Conservation (phyloP, 64 coral and sea anemone genomes). For the Trachythela sp. region DNA sequence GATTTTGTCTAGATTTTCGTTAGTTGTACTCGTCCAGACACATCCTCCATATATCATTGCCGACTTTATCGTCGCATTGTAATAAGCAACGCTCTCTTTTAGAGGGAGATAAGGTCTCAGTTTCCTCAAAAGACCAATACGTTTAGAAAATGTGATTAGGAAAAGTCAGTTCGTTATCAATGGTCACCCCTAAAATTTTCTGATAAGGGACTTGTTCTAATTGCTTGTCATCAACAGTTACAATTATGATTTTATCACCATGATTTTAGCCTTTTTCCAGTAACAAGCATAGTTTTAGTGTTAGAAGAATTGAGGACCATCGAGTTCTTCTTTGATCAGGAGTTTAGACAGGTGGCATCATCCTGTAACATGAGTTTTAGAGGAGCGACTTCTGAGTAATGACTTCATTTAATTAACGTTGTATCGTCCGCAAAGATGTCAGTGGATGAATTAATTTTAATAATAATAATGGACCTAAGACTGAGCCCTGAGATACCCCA, state of each 20-base stretch:
- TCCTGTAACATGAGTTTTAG: neutral
- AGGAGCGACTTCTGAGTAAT: neutral
- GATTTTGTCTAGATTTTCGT: neutral
- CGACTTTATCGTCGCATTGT: neutral
- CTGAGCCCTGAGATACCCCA: too few species aligned
- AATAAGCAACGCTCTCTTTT: neutral
- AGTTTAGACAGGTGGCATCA: neutral
- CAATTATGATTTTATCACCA: neutral
- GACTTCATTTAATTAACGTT: too few species aligned
- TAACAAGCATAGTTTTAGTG: neutral
- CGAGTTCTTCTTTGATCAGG: neutral
- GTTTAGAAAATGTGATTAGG: neutral
- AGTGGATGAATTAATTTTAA: too few species aligned
- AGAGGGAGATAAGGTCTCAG: neutral
- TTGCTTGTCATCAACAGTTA: neutral
- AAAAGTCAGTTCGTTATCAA: neutral
- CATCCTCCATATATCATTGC: neutral
- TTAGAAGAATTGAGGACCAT: neutral
- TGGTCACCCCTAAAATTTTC: neutral
- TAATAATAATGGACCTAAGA: too few species aligned
- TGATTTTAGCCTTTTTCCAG: neutral
- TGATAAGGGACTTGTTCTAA: neutral
- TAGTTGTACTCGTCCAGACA: neutral
- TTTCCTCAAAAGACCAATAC: neutral
- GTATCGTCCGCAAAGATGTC: too few species aligned